Evolutionary conservation across 1,140 invertebrate species (phyloP).

Genomic region (Hylyphantes graminicola): DNA sequence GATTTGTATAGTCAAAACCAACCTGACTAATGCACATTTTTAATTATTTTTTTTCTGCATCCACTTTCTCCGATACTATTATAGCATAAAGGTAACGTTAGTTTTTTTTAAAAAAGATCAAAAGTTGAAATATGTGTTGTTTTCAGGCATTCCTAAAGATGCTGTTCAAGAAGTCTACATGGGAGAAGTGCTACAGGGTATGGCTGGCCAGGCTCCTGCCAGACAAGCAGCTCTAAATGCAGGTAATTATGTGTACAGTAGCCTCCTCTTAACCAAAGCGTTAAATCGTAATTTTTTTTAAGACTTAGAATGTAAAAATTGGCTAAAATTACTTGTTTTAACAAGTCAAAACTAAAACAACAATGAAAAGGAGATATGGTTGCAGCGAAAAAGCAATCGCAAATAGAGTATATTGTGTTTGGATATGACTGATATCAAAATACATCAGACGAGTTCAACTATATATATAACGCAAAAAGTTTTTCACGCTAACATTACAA

Average conservation of each 20-base stretch:
- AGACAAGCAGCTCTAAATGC: conserved; percentile 72
- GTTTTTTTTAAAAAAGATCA: background rate
- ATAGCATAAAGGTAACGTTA: background rate
- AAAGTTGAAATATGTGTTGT: background rate
- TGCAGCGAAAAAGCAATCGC: too few species aligned
- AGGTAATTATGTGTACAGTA: conserved; percentile 62
- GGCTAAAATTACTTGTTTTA: background rate
- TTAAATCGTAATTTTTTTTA: background rate
- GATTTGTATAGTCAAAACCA: too few species aligned
- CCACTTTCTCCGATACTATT: too few species aligned
- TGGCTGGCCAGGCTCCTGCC: conserved; percentile 71
- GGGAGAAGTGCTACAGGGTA: conserved; percentile 72
- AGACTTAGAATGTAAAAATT: background rate
- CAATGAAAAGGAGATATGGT: too few species aligned
- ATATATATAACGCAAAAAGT: too few species aligned
- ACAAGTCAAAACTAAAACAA: too few species aligned
- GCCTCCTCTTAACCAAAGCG: background rate
- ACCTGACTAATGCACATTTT: too few species aligned
- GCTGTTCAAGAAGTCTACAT: conserved; percentile 72
- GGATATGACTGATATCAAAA: too few species aligned
- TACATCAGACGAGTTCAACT: too few species aligned
- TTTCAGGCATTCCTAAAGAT: conserved; percentile 62
- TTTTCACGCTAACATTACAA: too few species aligned
- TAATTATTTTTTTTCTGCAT: too few species aligned
- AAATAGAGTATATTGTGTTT: too few species aligned